Evolutionary conservation across 2,888 invertebrate species (phyloP), one percentile per base, ranked within the genome.

Genomic region (Esperia sulphurella): DNA sequence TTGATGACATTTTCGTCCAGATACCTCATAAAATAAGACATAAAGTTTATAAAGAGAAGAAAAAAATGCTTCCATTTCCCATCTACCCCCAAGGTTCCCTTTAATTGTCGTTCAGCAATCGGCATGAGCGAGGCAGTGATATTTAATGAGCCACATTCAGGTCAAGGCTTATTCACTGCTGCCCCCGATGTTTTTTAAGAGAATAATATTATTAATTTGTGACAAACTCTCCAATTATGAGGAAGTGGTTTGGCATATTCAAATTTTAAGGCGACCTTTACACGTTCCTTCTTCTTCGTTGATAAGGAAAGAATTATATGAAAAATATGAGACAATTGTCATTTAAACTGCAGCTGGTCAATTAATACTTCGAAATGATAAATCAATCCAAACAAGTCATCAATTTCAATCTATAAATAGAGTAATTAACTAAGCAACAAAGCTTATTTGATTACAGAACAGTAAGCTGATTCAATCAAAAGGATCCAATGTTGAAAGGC

Each of bases 131-230:
- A 71, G 71, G 69, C 73, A 72, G 69, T 77, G 71, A 73, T 79
- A 82, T 82, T 82, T 81, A 79, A 83, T 75, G 79, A 82, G 75
- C 67, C 68, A 71, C 71, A 81, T 79, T 82, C 61, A 59, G 81
- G 81, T 79, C 83, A 83, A 83, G 83, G 83, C 64, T 74, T 63
- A 63, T 63, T 65, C 64, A 61, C 52, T 57, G 61, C 52, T 57
- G 61, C 54, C 49, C 42, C 53, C 55, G 53, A 47, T 48, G 39
- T 46, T 45, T 48, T n/a, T 48, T 48, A 21, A 33, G 7, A 14
- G 29, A 14, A 31, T 31, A 43, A 43, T 29, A 14, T 31, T 28
- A 30, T 43, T 40, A 45, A 47, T 51, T 44, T 43, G 48, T 48
- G 42, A 51, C 44, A 45, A 46, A 45, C 43, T 44, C 42, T 41